Evolutionary conservation across 2,888 invertebrate species (phyloP).

Genomic region (Apocheima hispidaria): DNA sequence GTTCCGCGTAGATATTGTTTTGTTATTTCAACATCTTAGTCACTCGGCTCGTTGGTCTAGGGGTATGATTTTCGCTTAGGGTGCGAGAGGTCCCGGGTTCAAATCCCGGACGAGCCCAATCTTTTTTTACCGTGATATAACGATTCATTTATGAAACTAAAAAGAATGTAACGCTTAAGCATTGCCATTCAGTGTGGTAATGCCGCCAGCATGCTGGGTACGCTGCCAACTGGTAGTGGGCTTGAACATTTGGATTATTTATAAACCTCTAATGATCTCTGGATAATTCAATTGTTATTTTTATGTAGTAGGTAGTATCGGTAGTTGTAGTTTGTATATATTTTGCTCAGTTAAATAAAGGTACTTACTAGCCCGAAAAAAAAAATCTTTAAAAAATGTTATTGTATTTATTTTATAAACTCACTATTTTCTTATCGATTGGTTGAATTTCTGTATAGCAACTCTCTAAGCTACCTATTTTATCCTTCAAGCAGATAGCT

Average conservation of each 20-base stretch:
- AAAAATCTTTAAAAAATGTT: neutral
- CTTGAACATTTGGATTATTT: no score
- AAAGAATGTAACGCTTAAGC: no score
- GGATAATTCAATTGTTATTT: no score
- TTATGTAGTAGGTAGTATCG: no score
- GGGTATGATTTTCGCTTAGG: slow-evolving; percentile 87
- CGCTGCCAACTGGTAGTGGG: no score
- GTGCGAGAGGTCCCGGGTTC: slow-evolving; percentile 86
- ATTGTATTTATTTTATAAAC: neutral
- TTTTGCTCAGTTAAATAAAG: no score
- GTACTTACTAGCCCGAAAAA: no score
- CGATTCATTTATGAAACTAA: no score
- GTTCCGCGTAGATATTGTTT: neutral
- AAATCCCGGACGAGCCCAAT: slow-evolving; percentile 86
- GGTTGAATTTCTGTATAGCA: neutral
- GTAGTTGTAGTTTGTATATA: no score
- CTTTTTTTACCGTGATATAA: slow-evolving; percentile 33
- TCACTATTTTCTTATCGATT: neutral
- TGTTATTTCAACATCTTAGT: neutral
- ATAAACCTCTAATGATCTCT: no score
- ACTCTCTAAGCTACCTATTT: neutral
- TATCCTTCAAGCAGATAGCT: neutral
- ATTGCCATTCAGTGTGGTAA: no score
- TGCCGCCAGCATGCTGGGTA: no score
- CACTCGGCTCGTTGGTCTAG: slow-evolving; percentile 85